Conservation (phyloP, 2,113 vertebrate species). For the Rhizomys pruinosus region DNA sequence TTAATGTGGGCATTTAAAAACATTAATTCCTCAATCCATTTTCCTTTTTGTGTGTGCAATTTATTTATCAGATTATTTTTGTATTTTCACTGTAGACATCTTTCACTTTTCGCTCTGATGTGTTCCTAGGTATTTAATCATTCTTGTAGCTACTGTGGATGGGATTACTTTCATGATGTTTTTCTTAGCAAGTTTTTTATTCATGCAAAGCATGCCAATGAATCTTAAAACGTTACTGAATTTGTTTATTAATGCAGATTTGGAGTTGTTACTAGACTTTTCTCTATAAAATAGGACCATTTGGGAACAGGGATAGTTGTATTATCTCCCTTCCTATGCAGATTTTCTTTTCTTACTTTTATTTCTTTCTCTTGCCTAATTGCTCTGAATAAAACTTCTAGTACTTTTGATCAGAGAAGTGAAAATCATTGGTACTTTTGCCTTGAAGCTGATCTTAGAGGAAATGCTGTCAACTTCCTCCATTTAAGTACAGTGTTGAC, state of each 20-base stretch:
- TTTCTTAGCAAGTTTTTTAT: not conserved
- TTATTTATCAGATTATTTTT: not conserved
- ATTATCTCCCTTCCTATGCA: not conserved
- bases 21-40: not conserved
- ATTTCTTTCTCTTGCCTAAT: not conserved
- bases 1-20: not conserved
- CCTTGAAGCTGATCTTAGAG: not conserved
- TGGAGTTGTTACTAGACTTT: not conserved
- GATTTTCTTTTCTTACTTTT: not conserved
- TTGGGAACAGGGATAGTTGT: not conserved
- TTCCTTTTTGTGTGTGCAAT: not conserved
- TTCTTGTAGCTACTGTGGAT: not conserved
- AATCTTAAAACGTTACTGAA: not conserved
- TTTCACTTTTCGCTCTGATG: not conserved
- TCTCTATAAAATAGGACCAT: not conserved
- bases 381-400: not conserved
- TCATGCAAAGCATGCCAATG: not conserved
- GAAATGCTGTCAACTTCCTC: not conserved
- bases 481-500: too few species aligned
- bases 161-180: not conserved
- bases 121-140: not conserved
- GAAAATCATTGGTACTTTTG: not conserved
- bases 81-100: not conserved
- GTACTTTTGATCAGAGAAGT: not conserved
- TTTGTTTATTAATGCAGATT: not conserved